phyloP scores from a whole-genome alignment of 2,113 vertebrate genomes.

The Hippocampus guttulatus region DNA sequence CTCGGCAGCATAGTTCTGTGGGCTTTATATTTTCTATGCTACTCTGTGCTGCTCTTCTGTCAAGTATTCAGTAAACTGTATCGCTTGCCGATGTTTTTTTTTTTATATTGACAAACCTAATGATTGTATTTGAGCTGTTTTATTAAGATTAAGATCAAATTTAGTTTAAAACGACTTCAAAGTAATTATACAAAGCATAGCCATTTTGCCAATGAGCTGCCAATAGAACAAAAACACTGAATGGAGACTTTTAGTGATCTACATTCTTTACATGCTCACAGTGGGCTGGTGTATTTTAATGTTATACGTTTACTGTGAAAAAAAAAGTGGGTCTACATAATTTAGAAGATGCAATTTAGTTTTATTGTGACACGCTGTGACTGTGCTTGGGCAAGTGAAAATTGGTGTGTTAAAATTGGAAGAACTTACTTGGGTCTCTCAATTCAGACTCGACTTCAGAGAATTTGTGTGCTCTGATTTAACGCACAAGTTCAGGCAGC shows the following conservation, averaged over 20 bases:
- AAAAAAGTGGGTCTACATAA: too few relatives aligned
- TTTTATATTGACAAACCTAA: not conserved
- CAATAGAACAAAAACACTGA: too few relatives aligned
- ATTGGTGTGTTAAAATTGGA: not conserved
- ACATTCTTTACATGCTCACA: too few relatives aligned
- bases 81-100: constrained; percentile 10
- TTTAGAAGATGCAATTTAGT: too few relatives aligned
- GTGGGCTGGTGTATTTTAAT: too few relatives aligned
- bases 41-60: not conserved
- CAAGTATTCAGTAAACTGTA: constrained; percentile 19
- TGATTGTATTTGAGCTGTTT: not conserved
- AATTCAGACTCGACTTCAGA: not conserved
- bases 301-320: too few relatives aligned
- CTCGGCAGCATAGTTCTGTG: not conserved
- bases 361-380: too few relatives aligned
- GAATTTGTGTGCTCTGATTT: not conserved
- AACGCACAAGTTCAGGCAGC: not conserved
- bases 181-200: too few relatives aligned
- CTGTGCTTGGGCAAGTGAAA: not conserved
- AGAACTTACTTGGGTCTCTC: not conserved
- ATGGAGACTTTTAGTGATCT: too few relatives aligned
- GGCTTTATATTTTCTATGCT: not conserved
- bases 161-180: not conserved
- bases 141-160: not conserved
- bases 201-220: too few relatives aligned